Conservation (phyloP, 1,140 invertebrate genomes). For the Drosophila ercepeae region DNA sequence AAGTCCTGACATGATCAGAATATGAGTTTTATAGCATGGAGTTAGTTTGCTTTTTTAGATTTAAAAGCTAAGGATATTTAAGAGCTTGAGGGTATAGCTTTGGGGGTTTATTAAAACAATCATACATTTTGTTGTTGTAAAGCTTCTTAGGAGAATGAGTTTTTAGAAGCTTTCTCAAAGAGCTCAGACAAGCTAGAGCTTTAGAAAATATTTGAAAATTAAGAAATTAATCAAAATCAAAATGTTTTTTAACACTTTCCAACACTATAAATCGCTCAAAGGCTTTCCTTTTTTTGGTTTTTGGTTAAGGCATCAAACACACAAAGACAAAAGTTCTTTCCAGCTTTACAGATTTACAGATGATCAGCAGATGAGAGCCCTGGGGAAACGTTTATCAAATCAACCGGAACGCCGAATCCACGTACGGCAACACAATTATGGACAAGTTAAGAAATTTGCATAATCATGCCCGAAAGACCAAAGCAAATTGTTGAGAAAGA, state of each 20-base stretch:
- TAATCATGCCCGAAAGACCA: constrained; percentile 23
- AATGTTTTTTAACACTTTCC: too few species aligned
- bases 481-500: constrained; percentile 25
- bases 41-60: neutral
- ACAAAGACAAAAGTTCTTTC: constrained; percentile 7
- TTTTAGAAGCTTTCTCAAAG: neutral
- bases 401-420: constrained; percentile 24
- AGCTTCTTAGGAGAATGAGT: neutral
- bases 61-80: neutral
- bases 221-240: too few species aligned
- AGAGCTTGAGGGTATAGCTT: neutral
- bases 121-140: neutral
- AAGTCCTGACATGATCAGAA: neutral
- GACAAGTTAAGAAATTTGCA: neutral
- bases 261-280: neutral
- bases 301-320: constrained; percentile 9
- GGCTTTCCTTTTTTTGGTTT: neutral
- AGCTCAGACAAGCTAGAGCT: neutral
- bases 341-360: constrained; percentile 10
- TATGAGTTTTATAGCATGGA: neutral
- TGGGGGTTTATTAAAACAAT: neutral
- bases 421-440: neutral
- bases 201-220: too few species aligned
- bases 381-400: constrained; percentile 15
- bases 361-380: neutral